Conservation (phyloP, 2,888 invertebrate genomes). For the Ariolimax columbianus region DNA sequence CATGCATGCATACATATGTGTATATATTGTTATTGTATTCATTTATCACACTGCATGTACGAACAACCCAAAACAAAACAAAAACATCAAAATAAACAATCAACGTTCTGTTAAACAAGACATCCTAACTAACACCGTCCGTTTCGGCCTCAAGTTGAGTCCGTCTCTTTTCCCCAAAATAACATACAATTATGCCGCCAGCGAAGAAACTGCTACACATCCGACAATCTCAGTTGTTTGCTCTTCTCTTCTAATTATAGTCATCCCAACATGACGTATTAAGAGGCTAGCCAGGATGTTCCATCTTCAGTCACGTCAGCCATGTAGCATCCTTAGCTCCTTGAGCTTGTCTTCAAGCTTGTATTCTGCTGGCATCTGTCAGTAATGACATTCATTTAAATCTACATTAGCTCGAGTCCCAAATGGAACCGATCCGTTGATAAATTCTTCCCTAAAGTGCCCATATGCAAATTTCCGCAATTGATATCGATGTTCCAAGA, state of each 20-base stretch:
- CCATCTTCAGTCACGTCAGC: not conserved
- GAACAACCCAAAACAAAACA: too few species aligned
- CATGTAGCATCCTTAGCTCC: not conserved
- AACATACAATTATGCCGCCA: not conserved
- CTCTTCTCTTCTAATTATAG: not conserved
- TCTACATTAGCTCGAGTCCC: not conserved
- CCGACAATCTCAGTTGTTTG: not conserved
- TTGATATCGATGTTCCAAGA: not conserved
- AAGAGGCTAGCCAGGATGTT: not conserved
- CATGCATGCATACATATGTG: too few species aligned
- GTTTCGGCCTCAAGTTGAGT: too few species aligned
- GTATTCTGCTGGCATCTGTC: not conserved
- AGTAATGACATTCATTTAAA: not conserved
- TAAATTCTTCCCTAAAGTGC: not conserved
- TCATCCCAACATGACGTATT: not conserved
- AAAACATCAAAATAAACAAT: too few species aligned
- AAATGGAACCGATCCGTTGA: not conserved
- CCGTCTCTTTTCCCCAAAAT: not conserved
- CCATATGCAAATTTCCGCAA: not conserved
- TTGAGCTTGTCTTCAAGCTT: not conserved
- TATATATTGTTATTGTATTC: too few species aligned
- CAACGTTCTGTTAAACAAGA: too few species aligned
- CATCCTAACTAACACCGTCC: too few species aligned
- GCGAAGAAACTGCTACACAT: not conserved
- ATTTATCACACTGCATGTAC: too few species aligned